Evolutionary conservation across 2,113 vertebrate genomes (phyloP), one percentile per base, ranked within the genome.

Genomic region (Paralichthys olivaceus): DNA sequence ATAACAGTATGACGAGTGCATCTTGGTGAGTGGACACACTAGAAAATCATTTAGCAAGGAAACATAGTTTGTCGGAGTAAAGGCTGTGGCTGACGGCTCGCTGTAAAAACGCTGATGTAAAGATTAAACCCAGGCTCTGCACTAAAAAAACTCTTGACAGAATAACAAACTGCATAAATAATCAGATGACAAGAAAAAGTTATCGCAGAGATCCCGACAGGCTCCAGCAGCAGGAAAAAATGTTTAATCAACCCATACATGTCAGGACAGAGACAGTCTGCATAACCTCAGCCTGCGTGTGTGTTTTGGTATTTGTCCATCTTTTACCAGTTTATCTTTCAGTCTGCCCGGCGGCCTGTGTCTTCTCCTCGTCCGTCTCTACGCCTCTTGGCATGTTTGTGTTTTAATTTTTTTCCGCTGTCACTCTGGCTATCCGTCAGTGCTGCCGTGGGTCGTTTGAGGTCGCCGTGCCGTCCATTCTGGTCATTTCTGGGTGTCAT

Each of bases 401-500:
- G 4, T 62, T 62, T 80, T 54, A 75, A n/a, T 65, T 86, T 84
- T 32, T 60, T 55, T 23, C 54, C 66, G 72, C 81, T 47, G 75
- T 67, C 80, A 75, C 75, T 83, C 69, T 71, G 64, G 79, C 86
- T 68, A 81, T 90, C 85, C 89, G 89, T 85, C 83, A 63, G 81
- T 58, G 56, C 59, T 40, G 55, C 69, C 34, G 68, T 4, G 32
- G 84, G 87, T 89, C 29, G 13, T 86, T 84, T 49, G 56, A 92
- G 91, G 89, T 86, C 89, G 79, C 72, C 1, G 43, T 54, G 77
- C 75, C 49, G 80, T 82, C 80, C 62, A 72, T 85, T 92, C 88
- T 91, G 79, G 85, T 80, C 77, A 72, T 85, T 91, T 90, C 83
- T 87, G 83, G 78, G 88, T 86, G 84, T 89, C 84, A 87, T 84